A percentile compares a stretch with the other conserved stretches of the same genome.
phyloP scores from a whole-genome alignment of 35 echinoderm and acorn worm species.

The Nesometra sesokonis region DNA sequence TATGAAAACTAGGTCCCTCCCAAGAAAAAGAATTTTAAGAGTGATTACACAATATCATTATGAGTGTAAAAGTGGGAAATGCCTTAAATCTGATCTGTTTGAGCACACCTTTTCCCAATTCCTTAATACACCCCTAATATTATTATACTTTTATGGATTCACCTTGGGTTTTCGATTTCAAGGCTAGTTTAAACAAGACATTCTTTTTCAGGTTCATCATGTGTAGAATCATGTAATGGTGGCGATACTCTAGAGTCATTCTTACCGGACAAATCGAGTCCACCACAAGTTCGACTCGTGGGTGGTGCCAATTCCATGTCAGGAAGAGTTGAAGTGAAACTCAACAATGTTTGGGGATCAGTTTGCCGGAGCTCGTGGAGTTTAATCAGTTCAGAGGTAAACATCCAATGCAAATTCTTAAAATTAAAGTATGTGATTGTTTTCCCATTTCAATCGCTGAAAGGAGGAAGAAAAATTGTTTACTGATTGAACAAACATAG shows the following conservation, averaged over 20 bases:
- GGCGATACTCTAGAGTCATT: slow-evolving; percentile 6
- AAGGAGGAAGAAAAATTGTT: background rate
- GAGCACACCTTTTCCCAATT: no score
- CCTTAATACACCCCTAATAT: no score
- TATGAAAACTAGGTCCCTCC: no score
- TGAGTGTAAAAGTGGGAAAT: no score
- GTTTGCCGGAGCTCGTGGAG: slow-evolving; percentile 64
- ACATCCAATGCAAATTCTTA: background rate
- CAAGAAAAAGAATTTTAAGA: no score
- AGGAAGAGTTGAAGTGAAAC: slow-evolving; percentile 53
- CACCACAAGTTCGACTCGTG: slow-evolving; percentile 28
- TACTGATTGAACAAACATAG: background rate
- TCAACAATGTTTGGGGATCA: slow-evolving; percentile 56
- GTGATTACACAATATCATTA: no score
- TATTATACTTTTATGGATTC: no score
- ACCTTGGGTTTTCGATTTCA: no score
- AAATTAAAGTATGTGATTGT: background rate
- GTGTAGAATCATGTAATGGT: slow-evolving; percentile 25
- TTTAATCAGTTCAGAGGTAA: slow-evolving; percentile 55
- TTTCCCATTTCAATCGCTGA: background rate
- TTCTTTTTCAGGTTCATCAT: slow-evolving; percentile 35
- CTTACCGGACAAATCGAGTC: background rate
- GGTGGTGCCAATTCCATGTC: slow-evolving; percentile 40
- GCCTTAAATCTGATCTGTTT: no score
- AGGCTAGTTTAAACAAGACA: no score